Base-by-base conservation (phyloP, 1,140 invertebrate species). In the Drosophila willistoni region DNA sequence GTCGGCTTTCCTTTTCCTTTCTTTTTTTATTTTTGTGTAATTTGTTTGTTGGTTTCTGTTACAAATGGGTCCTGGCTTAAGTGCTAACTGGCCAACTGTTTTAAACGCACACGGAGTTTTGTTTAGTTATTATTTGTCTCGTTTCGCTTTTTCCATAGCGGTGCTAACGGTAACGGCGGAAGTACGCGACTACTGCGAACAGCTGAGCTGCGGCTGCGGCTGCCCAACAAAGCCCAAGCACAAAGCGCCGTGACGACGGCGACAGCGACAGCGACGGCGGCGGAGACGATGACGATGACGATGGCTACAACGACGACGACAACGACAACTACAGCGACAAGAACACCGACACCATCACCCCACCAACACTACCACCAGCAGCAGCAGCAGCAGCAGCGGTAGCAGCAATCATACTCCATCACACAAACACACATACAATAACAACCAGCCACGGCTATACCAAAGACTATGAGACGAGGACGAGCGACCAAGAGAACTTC, bases 161-260 rank as follows among this genome's bases (percentile, higher is more conserved):
- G 82, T 89, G 79, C 84, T 87, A 87, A 87, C 83, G 83, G 79
- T 80, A 87, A 87, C 84, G 84, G 80, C 84, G 84, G 84, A 87
- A 87, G 85, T 87, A 89, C 84, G 84, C 84, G 84, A 87, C 83
- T 87, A 80, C 84, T 86, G 81, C 79, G 64, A 69, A 77, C 75
- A 70, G n/a, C 79, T 75, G 71, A 85, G 81, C 82, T 85, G 78
- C 81, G 79, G 82, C 81, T 81, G 76, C 79, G 64, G 73, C 80
- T 77, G 81, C 71, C 76, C 77, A 79, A 79, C 77, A 73, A 79
- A 77, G 56, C 44, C 73, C 71, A 75, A 75, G 73, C 73, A 78
- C 76, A 78, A 76, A 78, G 76, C 73, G 72, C 76, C 68, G 64
- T 67, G 55, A 64, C 68, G 64, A 39, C 57, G 57, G 17, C 57